Evolutionary conservation across 1,140 invertebrate species (phyloP).

Genomic region (Cherax destructor): DNA sequence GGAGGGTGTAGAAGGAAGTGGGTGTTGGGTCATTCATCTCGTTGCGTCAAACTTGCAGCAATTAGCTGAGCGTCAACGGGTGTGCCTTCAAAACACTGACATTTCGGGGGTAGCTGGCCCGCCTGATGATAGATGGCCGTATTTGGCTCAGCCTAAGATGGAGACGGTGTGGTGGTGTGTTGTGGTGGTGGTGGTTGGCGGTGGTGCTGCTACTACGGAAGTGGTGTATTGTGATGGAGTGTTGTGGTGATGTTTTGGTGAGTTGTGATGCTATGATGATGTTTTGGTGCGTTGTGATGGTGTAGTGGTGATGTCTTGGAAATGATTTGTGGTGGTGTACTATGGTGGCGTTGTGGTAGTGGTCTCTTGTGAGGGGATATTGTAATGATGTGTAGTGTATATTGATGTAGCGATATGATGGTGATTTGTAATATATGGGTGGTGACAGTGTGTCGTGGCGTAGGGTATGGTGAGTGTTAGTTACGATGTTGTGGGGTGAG

Average conservation of each 20-base stretch:
- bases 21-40: conserved; percentile 45
- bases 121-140: conserved; percentile 40
- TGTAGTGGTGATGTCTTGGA: background rate
- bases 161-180: background rate
- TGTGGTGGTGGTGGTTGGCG: conserved; percentile 7
- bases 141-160: conserved; percentile 31
- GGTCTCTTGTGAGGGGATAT: too few relatives aligned
- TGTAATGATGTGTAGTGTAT: too few relatives aligned
- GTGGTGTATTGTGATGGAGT: background rate
- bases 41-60: conserved; percentile 45
- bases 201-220: background rate
- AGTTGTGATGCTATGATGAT: background rate
- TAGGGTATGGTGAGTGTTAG: too few relatives aligned
- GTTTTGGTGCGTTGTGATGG: background rate
- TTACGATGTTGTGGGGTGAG: too few relatives aligned
- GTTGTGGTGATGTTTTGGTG: background rate
- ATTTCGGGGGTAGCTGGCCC: conserved; percentile 32
- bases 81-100: conserved; percentile 50
- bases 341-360: too few relatives aligned
- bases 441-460: too few relatives aligned
- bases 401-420: too few relatives aligned
- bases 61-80: conserved; percentile 44
- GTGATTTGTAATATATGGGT: too few relatives aligned
- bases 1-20: conserved; percentile 1
- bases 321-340: background rate